Evolutionary conservation across 2,888 invertebrate genomes (phyloP).

Genomic region (Coelinius sp.): DNA sequence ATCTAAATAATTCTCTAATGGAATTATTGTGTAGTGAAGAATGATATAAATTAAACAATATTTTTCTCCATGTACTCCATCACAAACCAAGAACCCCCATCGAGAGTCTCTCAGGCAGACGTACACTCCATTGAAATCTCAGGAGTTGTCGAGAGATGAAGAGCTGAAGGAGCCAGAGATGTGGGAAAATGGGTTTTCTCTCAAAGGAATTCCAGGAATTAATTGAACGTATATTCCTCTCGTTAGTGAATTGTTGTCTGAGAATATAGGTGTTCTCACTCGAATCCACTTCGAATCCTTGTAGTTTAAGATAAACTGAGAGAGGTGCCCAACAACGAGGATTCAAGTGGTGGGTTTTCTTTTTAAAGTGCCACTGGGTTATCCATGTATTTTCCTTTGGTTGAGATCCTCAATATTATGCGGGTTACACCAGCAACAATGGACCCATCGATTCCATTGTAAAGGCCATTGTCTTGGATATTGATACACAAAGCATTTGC

Average conservation of each 20-base stretch:
- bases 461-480: background rate
- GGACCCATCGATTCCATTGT: slow-evolving; percentile 1
- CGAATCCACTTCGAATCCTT: background rate
- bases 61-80: background rate
- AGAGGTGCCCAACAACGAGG: background rate
- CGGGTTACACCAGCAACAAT: background rate
- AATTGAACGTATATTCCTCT: slow-evolving; percentile 31
- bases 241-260: slow-evolving; percentile 20
- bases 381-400: slow-evolving; percentile 23
- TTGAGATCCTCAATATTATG: background rate
- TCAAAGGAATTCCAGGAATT: slow-evolving; percentile 32
- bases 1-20: too few relatives aligned
- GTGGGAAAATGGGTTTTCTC: background rate
- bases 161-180: background rate
- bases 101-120: background rate
- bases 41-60: too few relatives aligned
- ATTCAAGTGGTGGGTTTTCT: background rate
- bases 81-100: too few relatives aligned
- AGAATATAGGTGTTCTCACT: slow-evolving; percentile 10
- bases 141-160: slow-evolving; percentile 2
- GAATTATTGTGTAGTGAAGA: too few relatives aligned
- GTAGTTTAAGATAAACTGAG: slow-evolving; percentile 2
- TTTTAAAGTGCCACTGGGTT: background rate
- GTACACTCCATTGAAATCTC: slow-evolving; percentile 6
- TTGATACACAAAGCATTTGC: background rate